Evolutionary conservation across 2,888 invertebrate species (phyloP).

Genomic region (Erebia palarica): DNA sequence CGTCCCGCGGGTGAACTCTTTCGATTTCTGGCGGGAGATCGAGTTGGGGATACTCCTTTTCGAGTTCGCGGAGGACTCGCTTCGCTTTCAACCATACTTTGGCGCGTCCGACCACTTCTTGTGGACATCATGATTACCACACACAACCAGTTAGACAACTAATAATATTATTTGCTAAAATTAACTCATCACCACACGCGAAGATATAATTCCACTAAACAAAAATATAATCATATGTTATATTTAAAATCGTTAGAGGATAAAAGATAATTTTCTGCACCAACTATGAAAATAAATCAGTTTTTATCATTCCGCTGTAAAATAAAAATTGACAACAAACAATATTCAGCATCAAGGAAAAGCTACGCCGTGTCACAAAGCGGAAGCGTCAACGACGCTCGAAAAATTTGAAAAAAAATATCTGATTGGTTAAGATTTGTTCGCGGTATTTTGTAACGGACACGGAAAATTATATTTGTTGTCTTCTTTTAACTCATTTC

Average conservation of each 20-base stretch:
- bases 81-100: conserved; percentile 53
- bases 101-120: conserved; percentile 67
- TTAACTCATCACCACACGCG: conserved; percentile 68
- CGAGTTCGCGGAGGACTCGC: conserved; percentile 66
- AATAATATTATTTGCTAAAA: conserved; percentile 53
- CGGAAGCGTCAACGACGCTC: conserved; percentile 68
- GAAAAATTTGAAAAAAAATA: conserved; percentile 64
- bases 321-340: neutral
- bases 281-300: neutral
- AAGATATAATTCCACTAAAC: conserved; percentile 42
- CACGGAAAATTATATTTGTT: conserved; percentile 35
- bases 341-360: conserved; percentile 35
- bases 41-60: conserved; percentile 68
- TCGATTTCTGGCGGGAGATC: conserved; percentile 72
- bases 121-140: conserved; percentile 60
- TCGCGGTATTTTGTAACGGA: conserved; percentile 44
- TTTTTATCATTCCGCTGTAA: neutral
- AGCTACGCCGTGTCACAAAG: conserved; percentile 45
- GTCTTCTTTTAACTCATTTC: conserved; percentile 11
- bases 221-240: conserved; percentile 20
- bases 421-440: conserved; percentile 68
- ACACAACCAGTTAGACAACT: conserved; percentile 41
- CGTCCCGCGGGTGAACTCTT: conserved; percentile 68
- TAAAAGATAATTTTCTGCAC: neutral
- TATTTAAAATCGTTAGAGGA: neutral